Conservation (phyloP, 1,140 invertebrate species). For the Aphidius ervi region DNA sequence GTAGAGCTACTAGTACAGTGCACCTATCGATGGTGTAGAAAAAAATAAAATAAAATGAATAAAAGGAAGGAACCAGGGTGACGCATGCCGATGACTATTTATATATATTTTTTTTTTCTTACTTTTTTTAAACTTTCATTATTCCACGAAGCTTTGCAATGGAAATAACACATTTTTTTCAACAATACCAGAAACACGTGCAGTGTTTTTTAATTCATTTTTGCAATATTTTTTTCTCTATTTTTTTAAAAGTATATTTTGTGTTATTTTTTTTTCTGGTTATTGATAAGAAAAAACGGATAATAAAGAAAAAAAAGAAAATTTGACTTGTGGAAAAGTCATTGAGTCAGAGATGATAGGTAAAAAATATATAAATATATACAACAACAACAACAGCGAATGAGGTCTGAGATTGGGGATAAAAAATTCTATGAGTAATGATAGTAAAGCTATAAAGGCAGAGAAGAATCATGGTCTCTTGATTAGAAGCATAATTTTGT, state of each 20-base stretch:
- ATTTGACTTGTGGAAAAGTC: neutral
- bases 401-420: conserved; percentile 25
- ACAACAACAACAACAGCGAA: no score
- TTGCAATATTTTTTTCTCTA: neutral
- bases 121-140: no score
- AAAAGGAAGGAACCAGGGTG: no score
- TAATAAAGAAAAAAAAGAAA: neutral
- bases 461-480: conserved; percentile 1
- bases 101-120: no score
- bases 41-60: no score
- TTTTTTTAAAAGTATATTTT: neutral
- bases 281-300: neutral
- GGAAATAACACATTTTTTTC: conserved; percentile 17
- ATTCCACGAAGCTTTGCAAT: conserved; percentile 1
- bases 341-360: no score
- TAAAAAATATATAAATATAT: no score
- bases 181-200: conserved; percentile 29
- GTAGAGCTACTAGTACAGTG: no score
- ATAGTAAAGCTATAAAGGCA: conserved; percentile 12
- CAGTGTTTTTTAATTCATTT: conserved; percentile 7
- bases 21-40: no score
- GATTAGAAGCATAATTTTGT: conserved; percentile 23
- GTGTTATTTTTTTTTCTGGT: neutral
- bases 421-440: conserved; percentile 40
- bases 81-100: no score